Evolutionary conservation across 2,113 vertebrate genomes (phyloP).

Genomic region (Nipponia nippon): DNA sequence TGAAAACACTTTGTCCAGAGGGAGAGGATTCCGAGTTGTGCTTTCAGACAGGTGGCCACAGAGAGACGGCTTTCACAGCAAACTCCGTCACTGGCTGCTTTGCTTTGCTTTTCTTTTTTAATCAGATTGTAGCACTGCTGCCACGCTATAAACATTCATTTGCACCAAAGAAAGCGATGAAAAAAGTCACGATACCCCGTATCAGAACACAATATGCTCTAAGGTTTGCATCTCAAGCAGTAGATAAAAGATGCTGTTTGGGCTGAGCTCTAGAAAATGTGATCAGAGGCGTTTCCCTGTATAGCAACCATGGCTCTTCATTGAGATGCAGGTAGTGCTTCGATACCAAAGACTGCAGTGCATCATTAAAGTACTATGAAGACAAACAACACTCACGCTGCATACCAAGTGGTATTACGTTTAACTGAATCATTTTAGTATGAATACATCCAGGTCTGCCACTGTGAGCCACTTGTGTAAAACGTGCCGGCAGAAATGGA

Average conservation of each 20-base stretch:
- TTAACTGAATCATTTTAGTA: slow-evolving; percentile 67
- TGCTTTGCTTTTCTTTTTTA: fast-evolving
- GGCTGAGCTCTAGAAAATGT: neutral
- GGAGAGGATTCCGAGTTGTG: neutral
- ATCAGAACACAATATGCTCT: neutral
- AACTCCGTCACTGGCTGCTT: neutral
- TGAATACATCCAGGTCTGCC: slow-evolving; percentile 32
- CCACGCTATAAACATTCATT: neutral
- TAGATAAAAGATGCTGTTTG: neutral
- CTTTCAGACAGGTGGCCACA: neutral
- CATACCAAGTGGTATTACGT: slow-evolving; percentile 70
- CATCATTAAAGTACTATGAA: slow-evolving; percentile 62
- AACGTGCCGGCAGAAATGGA: slow-evolving; percentile 32
- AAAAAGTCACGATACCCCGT: fast-evolving
- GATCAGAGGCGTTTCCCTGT: neutral
- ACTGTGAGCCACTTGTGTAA: slow-evolving; percentile 42
- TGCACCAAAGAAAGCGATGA: neutral
- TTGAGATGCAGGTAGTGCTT: slow-evolving; percentile 62
- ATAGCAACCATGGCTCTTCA: neutral
- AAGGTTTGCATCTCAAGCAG: neutral
- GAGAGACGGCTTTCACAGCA: neutral
- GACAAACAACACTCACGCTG: slow-evolving; percentile 59
- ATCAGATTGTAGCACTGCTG: neutral
- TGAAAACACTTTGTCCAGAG: neutral
- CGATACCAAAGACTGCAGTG: slow-evolving; percentile 41